Conservation (phyloP, 2,797 vertebrate genomes). For the Eleutherodactylus coqui region DNA sequence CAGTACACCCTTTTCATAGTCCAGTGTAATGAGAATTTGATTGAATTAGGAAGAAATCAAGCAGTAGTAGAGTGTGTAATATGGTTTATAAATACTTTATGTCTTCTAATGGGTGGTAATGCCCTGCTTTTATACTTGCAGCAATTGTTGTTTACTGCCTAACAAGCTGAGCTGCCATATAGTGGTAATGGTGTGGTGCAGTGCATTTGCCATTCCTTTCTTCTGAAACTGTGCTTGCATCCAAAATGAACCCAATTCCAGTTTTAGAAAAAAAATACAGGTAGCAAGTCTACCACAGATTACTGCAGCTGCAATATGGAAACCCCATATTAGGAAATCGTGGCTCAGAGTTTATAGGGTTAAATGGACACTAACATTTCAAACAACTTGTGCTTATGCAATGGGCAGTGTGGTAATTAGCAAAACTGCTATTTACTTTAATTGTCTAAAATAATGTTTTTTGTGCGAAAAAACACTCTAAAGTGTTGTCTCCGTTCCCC, state of each 20-base stretch:
- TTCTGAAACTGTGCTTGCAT: too few relatives aligned
- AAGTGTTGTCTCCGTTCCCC: too few relatives aligned
- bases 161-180: background rate
- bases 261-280: background rate
- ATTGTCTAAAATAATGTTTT: too few relatives aligned
- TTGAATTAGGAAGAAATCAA: constrained; percentile 32
- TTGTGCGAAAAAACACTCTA: too few relatives aligned
- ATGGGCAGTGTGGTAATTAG: too few relatives aligned
- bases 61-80: background rate
- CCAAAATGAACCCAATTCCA: background rate
- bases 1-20: constrained; percentile 8
- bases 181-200: background rate
- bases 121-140: background rate
- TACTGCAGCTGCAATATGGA: too few relatives aligned
- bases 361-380: too few relatives aligned
- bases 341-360: too few relatives aligned
- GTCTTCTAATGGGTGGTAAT: background rate
- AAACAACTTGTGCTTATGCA: too few relatives aligned
- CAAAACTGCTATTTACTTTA: too few relatives aligned
- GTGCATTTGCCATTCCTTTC: background rate
- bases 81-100: constrained; percentile 8
- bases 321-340: too few relatives aligned
- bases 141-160: background rate
- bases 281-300: too few relatives aligned
- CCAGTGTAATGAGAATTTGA: constrained; percentile 38